phyloP scores from a whole-genome alignment of 2,797 vertebrate species.

The Denticeps clupeoides region DNA sequence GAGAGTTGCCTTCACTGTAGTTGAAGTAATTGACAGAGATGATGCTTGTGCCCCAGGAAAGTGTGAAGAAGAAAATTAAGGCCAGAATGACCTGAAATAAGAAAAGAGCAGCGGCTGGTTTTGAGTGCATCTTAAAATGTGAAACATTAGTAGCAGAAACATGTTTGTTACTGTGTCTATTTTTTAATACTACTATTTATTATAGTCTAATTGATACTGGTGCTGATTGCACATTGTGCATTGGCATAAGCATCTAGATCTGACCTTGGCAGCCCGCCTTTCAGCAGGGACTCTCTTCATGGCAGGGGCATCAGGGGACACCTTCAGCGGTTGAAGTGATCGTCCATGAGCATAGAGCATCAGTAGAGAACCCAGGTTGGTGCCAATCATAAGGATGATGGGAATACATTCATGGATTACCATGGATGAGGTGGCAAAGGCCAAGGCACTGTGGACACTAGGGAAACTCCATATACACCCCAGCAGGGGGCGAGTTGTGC shows the following conservation, averaged over 20 bases:
- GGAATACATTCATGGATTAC: constrained; percentile 64
- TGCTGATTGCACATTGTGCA: no score
- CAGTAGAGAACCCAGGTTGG: constrained; percentile 61
- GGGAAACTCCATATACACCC: constrained; percentile 71
- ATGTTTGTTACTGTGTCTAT: neutral
- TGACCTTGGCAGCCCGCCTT: constrained; percentile 63
- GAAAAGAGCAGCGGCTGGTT: no score
- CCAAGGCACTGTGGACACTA: constrained; percentile 43
- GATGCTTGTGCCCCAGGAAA: constrained; percentile 63
- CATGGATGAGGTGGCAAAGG: constrained; percentile 61
- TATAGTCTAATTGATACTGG: no score
- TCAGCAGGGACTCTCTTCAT: constrained; percentile 58
- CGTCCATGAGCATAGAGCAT: constrained; percentile 53
- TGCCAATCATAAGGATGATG: constrained; percentile 58
- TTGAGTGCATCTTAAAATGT: neutral
- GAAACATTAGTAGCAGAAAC: no score
- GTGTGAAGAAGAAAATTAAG: constrained; percentile 61
- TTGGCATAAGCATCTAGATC: no score
- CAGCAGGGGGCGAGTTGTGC: constrained; percentile 62
- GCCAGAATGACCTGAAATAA: constrained; percentile 57
- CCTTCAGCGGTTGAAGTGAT: constrained; percentile 4
- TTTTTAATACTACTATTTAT: no score
- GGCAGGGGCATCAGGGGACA: constrained; percentile 24
- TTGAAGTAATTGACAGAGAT: constrained; percentile 69
- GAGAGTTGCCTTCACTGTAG: constrained; percentile 48